Percentiles rank a stretch among this genome's conserved stretches.
Conservation (phyloP, 2,797 vertebrate genomes). For the Mionectes olivaceus region DNA sequence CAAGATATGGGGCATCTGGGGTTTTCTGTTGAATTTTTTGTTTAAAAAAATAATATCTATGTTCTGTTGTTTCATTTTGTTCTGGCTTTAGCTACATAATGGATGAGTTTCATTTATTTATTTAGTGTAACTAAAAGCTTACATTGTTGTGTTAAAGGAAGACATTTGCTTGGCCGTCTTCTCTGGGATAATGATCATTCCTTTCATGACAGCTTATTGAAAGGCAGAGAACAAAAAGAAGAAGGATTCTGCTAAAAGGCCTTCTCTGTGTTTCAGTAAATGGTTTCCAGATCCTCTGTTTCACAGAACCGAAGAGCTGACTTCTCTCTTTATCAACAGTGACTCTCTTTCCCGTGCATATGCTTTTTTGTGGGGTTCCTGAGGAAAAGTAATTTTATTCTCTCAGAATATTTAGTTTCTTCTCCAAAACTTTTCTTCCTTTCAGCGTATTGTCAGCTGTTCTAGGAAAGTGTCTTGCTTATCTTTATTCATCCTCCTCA, state of each 20-base stretch:
- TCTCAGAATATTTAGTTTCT: background rate
- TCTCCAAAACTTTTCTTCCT: background rate
- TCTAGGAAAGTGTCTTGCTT: background rate
- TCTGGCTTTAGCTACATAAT: background rate
- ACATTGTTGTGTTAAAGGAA: background rate
- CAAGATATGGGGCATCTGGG: background rate
- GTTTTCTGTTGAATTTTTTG: background rate
- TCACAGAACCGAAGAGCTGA: background rate
- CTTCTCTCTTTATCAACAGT: background rate
- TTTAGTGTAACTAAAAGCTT: background rate
- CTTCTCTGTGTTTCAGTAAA: background rate
- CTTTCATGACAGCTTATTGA: background rate
- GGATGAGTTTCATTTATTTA: background rate
- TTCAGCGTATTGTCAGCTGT: background rate
- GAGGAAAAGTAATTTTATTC: background rate
- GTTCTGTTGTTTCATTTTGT: background rate
- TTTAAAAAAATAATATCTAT: background rate
- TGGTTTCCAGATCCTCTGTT: background rate
- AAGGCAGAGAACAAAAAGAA: background rate
- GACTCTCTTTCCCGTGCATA: background rate
- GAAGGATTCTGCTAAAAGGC: background rate
- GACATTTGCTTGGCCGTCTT: background rate
- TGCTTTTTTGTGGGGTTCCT: fast-evolving
- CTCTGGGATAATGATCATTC: background rate
- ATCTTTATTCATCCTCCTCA: background rate